Evolutionary conservation across 2,888 invertebrate genomes (phyloP), one percentile per base, ranked within the genome.

Genomic region (Melinopterus prodromus): DNA sequence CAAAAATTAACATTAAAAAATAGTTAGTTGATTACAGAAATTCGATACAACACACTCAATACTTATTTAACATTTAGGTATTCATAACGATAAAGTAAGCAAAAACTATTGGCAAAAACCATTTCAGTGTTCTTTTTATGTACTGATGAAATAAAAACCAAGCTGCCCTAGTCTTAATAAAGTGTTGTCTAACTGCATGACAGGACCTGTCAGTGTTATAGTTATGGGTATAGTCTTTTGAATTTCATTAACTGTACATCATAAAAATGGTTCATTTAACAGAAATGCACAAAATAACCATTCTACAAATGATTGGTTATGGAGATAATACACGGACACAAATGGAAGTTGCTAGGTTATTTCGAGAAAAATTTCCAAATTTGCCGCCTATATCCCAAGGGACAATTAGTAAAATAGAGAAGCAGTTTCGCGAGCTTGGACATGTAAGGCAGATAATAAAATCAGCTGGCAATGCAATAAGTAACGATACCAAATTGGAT

Each of bases 1-100:
- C 71, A 15, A 71, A 71, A 71, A 71, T 71, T 71, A 71, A 71
- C 71, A 71, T 71, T 71, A 71, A 71, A 71, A 71, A 71, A 71
- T 26, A 71, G 35, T 71, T 71, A 15, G 16, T 71, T 71, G 16
- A 71, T 71, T 71, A 26, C 71, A 71, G 26, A 71, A 71, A 71
- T 71, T 71, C n/a, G 71, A 16, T 71, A 71, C 71, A 71, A 26
- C 35, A 71, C 71, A 71, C 71, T 71, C 16, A 71, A 71, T 26
- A 71, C 35, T 35, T 71, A 71, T 71, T 71, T 71, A n/a, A n/a
- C n/a, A n/a, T n/a, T n/a, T n/a, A n/a, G n/a, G n/a, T n/a, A 16
- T 35, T 35, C 12, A 26, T 71, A 26, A 71, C 35, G 75, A 75
- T 75, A 35, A 75, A 75, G 36, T 75, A 35, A 75, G 26, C 36